Base-by-base conservation (phyloP, 1,140 invertebrate species). In the Kradibia gibbosae region DNA sequence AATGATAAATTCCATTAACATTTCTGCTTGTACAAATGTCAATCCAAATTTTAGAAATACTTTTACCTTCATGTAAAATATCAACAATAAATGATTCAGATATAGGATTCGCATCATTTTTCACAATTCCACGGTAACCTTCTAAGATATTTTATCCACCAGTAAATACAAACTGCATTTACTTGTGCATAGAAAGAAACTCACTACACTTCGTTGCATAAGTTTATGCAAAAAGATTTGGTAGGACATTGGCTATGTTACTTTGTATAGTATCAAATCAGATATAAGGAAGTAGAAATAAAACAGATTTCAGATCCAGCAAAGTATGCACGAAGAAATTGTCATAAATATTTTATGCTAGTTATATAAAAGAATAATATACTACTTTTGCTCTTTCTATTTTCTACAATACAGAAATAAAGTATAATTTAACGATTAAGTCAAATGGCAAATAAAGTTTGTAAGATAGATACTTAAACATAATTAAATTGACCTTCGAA, bases 221-320 rank as follows among this genome's bases (percentile, higher is more conserved):
- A 88, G 88, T 88, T 89, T 88, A 89, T 89, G 88, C 86, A 90
- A 89, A 89, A 83, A 84, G 84, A 84, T 75, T 81, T 86, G 85
- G 85, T 83, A 87, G 85, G 85, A 86, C 84, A 87, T 85, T 83
- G 84, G 82, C 39, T 70, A 75, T 83, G 83, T 84, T 50, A 50
- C 45, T 62, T 74, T 17, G 34, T 34, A 42, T 45, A 3, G 20
- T 34, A 10, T 25, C 13, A 45, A 5, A 4, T 10, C n/a, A 28
- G 31, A 3, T 0, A 31, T 13, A 20, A 0, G 1, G 11, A 55
- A 22, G 55, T n/a, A 45, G 17, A 42, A 45, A n/a, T 45, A 71
- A 36, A n/a, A 71, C 22, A 31, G 39, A 45, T 10, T 71, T n/a
- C 39, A 45, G 45, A 71, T 45, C 20, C 3, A 71, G 22, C 15